These are phyloP conservation scores for Eristalis tenax DNA, from an alignment of 2,888 invertebrate genomes.

Conservation along the genomic window DNA sequence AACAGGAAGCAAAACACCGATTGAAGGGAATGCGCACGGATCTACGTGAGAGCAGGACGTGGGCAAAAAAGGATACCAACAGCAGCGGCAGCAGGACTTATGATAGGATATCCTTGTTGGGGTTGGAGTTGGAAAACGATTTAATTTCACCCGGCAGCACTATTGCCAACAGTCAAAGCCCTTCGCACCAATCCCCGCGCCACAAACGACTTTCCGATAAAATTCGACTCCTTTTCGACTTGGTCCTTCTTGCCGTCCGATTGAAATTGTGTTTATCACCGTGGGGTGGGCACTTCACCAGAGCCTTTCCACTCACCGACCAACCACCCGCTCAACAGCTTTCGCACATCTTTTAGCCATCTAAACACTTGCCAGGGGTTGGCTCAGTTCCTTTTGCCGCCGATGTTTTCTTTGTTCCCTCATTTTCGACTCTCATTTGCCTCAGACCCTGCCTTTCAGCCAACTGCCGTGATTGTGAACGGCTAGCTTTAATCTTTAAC, in stretches of 20 bases:
- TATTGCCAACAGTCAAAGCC: conserved; percentile 26
- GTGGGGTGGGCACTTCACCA: conserved; percentile 3
- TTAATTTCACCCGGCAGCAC: conserved; percentile 63
- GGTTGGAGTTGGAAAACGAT: conserved; percentile 34
- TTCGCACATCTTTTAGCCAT: conserved; percentile 61
- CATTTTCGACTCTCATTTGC: conserved; percentile 57
- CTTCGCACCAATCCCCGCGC: neutral
- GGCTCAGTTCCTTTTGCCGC: neutral
- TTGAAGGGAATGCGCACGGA: conserved; percentile 24
- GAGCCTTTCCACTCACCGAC: neutral
- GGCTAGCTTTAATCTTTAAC: conserved; percentile 68
- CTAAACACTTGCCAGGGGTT: conserved; percentile 46
- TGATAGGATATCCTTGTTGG: neutral
- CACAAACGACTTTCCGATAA: conserved; percentile 61
- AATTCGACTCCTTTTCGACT: conserved; percentile 26
- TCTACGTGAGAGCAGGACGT: conserved; percentile 12
- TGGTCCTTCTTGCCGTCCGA: conserved; percentile 7
- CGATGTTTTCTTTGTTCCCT: conserved; percentile 13
- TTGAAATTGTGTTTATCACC: conserved; percentile 59
- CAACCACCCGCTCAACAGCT: conserved; percentile 29
- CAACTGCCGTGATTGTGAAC: conserved; percentile 62
- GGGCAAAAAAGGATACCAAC: neutral
- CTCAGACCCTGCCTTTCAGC: conserved; percentile 7
- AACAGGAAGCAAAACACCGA: conserved; percentile 44
- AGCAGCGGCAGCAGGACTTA: neutral